Conservation (phyloP, 2,797 vertebrate species). For the Champsocephalus esox region DNA sequence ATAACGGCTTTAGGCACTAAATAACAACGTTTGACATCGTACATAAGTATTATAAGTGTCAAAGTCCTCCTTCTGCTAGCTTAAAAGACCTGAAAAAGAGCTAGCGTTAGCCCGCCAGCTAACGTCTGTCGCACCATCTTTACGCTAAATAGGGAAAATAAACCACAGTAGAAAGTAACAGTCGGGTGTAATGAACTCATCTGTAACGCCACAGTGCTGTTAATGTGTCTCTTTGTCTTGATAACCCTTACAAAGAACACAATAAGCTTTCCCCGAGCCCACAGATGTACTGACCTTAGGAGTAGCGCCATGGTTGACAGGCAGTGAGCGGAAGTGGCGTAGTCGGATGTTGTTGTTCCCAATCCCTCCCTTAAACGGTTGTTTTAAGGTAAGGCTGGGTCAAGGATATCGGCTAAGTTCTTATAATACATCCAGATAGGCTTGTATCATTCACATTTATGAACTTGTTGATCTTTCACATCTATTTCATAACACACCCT, state of each 20-base stretch:
- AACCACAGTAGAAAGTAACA: rapidly evolving
- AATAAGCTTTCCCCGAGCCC: rapidly evolving
- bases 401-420: too few species aligned
- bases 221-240: rapidly evolving
- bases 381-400: constrained; percentile 21
- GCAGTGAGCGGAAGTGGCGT: constrained; percentile 73
- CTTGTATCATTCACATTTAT: not conserved
- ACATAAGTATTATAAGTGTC: not conserved
- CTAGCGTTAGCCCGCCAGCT: constrained; percentile 40
- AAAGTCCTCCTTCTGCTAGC: constrained; percentile 27
- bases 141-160: not conserved
- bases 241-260: rapidly evolving
- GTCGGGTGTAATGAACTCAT: rapidly evolving
- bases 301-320: constrained; percentile 84
- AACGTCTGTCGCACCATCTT: not conserved
- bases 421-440: too few species aligned
- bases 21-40: rapidly evolving
- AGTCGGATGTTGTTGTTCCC: constrained; percentile 35
- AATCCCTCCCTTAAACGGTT: not conserved
- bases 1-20: rapidly evolving
- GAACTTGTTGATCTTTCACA: not conserved
- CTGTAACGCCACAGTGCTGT: rapidly evolving
- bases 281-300: constrained; percentile 84
- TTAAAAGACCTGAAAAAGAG: not conserved
- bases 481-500: not conserved